These are phyloP conservation scores for Drosophila flavopinicola DNA, from an alignment of 2,888 invertebrate species.

Conservation along the genomic window DNA sequence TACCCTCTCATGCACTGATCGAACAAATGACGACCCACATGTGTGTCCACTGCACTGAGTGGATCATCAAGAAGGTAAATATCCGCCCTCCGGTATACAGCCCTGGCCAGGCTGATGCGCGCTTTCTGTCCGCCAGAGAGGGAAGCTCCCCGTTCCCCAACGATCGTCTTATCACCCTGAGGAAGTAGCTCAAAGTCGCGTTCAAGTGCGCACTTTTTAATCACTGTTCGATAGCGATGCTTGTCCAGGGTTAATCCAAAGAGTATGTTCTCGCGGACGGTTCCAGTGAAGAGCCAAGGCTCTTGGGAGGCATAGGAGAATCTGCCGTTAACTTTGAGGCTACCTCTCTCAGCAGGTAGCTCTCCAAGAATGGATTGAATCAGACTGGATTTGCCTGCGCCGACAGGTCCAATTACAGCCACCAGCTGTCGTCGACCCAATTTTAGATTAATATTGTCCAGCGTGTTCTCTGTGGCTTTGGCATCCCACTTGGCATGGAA, in stretches of 20 bases:
- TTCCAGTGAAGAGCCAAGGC: constrained; percentile 91
- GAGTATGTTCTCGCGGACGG: constrained; percentile 87
- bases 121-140: constrained; percentile 95
- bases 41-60: constrained; percentile 94
- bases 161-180: constrained; percentile 87
- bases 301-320: constrained; percentile 92
- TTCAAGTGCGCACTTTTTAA: constrained; percentile 85
- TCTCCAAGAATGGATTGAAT: constrained; percentile 86
- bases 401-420: constrained; percentile 90
- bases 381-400: constrained; percentile 87
- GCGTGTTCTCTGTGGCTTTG: constrained; percentile 87
- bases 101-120: constrained; percentile 93
- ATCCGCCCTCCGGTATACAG: constrained; percentile 93
- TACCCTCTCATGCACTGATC: constrained; percentile 85
- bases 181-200: constrained; percentile 86
- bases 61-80: constrained; percentile 96
- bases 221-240: constrained; percentile 86
- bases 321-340: constrained; percentile 86
- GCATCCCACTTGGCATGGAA: constrained; percentile 89
- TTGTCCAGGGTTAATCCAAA: constrained; percentile 87
- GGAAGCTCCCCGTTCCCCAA: constrained; percentile 93
- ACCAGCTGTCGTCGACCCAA: constrained; percentile 87
- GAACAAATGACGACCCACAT: constrained; percentile 94
- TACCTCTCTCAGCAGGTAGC: constrained; percentile 85
- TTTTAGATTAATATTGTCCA: constrained; percentile 87